A percentile compares a stretch with the other conserved stretches of the same genome.
These are phyloP conservation scores for Brotula barbata DNA, from an alignment of 2,797 vertebrate species.

Conservation along the genomic window DNA sequence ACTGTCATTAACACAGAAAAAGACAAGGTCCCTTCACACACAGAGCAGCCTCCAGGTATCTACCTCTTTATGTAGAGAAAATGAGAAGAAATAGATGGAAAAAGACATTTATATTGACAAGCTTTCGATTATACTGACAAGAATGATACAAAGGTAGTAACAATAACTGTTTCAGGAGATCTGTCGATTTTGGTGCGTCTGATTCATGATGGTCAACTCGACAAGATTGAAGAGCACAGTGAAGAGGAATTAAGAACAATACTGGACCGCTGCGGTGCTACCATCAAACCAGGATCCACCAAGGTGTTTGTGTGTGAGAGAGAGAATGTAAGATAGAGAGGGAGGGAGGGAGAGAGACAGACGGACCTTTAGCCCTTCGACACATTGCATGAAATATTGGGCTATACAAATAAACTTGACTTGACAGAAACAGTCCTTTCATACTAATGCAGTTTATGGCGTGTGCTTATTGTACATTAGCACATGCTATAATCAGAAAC, in stretches of 20 bases:
- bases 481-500: no score
- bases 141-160: no score
- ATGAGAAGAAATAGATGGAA: no score
- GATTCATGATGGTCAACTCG: slow-evolving; percentile 87
- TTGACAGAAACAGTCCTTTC: no score
- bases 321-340: background rate
- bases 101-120: no score
- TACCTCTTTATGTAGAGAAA: background rate
- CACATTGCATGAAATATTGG: no score
- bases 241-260: slow-evolving; percentile 83
- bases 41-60: slow-evolving; percentile 80
- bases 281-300: slow-evolving; percentile 70
- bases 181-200: slow-evolving; percentile 86
- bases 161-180: slow-evolving; percentile 77
- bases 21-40: slow-evolving; percentile 82
- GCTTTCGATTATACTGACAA: no score
- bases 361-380: no score
- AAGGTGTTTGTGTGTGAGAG: slow-evolving; percentile 77
- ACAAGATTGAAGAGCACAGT: slow-evolving; percentile 83
- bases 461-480: no score
- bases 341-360: no score
- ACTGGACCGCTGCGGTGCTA: slow-evolving; percentile 80
- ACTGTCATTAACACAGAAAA: slow-evolving; percentile 94
- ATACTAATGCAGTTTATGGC: no score
- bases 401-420: no score